phyloP scores from a whole-genome alignment of 2,888 invertebrate species.

The Drosophila subsilvestris region DNA sequence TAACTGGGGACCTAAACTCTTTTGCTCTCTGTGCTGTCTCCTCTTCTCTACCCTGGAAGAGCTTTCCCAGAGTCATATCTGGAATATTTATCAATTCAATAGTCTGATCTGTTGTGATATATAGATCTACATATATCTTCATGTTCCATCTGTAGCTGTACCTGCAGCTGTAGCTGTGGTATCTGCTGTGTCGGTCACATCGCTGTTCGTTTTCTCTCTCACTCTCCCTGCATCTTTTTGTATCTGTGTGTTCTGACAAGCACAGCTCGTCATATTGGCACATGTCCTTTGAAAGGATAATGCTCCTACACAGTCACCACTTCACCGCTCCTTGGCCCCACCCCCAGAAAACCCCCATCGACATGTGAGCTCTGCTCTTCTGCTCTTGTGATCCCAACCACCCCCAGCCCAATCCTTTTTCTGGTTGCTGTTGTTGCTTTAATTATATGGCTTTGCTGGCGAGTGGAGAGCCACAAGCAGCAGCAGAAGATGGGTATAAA shows the following conservation, averaged over 20 bases:
- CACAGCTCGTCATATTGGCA: slow-evolving; percentile 77
- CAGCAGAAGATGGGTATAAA: slow-evolving; percentile 3
- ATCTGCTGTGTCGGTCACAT: too few relatives aligned
- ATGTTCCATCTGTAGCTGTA: too few relatives aligned
- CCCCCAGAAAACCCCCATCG: neutral
- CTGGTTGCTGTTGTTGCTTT: slow-evolving; percentile 53
- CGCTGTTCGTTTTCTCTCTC: slow-evolving; percentile 1
- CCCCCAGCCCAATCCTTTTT: neutral
- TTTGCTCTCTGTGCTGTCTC: too few relatives aligned
- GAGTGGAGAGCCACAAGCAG: slow-evolving; percentile 13
- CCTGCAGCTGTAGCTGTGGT: too few relatives aligned
- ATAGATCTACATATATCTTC: too few relatives aligned
- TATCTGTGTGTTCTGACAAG: slow-evolving; percentile 46
- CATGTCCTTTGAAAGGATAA: slow-evolving; percentile 71
- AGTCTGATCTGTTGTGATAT: too few relatives aligned
- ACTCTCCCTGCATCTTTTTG: neutral
- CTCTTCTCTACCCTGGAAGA: too few relatives aligned
- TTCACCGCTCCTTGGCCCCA: neutral
- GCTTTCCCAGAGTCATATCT: too few relatives aligned
- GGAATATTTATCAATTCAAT: too few relatives aligned
- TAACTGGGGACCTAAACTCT: too few relatives aligned
- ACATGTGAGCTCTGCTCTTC: neutral
- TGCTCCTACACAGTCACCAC: neutral
- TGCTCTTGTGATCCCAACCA: neutral
- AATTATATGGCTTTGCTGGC: slow-evolving; percentile 70